Evolutionary conservation across 2,113 vertebrate genomes (phyloP).

Genomic region (Nothobranchius kuhntae): DNA sequence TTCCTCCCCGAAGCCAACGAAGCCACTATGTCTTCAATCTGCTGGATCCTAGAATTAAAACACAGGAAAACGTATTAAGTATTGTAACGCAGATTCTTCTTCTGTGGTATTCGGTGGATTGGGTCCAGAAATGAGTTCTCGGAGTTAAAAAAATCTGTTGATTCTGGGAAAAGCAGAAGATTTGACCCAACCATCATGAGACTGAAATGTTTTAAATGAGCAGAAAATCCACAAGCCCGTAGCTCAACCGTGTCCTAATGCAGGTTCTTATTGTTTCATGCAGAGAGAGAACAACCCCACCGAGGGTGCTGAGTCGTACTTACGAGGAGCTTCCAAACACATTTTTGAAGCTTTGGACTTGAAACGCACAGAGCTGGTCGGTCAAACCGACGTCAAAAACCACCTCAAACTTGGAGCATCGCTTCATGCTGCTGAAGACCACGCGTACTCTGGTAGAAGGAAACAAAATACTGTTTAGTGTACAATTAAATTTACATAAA

Average conservation of each 20-base stretch:
- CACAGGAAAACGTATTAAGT: not conserved
- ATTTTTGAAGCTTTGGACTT: slow-evolving; percentile 68
- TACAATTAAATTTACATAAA: too few species aligned
- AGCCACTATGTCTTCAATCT: slow-evolving; percentile 65
- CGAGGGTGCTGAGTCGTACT: slow-evolving; percentile 22
- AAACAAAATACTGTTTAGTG: too few species aligned
- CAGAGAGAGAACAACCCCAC: not conserved
- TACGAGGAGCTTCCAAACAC: slow-evolving; percentile 68
- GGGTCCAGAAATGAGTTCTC: too few species aligned
- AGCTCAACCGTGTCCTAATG: too few species aligned
- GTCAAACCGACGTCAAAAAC: slow-evolving; percentile 53
- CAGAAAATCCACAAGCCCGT: too few species aligned
- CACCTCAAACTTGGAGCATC: slow-evolving; percentile 72
- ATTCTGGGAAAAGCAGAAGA: too few species aligned
- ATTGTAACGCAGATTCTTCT: too few species aligned
- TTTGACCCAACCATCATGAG: too few species aligned
- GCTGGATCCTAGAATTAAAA: slow-evolving; percentile 58
- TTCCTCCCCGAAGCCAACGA: slow-evolving; percentile 63
- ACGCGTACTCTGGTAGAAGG: slow-evolving; percentile 61
- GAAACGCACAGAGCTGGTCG: slow-evolving; percentile 44
- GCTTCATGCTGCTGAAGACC: slow-evolving; percentile 73
- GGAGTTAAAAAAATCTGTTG: too few species aligned
- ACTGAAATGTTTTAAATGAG: too few species aligned
- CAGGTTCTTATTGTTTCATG: too few species aligned
- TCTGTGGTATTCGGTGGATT: too few species aligned